A percentile compares a stretch with the other conserved stretches of the same genome.
These are phyloP conservation scores for Menidia beryllina DNA, from an alignment of 2,113 vertebrate species.

Conservation along the genomic window DNA sequence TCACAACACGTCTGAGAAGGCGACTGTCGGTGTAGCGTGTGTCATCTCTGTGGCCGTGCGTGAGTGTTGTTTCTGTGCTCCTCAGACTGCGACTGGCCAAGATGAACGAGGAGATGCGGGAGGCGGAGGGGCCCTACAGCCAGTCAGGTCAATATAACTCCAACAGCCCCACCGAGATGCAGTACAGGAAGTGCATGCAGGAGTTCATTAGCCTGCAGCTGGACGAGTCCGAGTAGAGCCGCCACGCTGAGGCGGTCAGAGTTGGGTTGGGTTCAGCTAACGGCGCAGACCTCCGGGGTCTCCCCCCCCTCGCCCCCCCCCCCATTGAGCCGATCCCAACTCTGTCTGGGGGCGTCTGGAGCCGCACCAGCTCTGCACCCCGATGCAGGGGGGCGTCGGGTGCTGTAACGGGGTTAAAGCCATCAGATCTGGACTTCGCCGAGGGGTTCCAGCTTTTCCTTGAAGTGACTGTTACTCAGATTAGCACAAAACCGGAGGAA, in stretches of 20 bases:
- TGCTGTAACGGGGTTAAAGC: slow-evolving; percentile 39
- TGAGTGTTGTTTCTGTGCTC: slow-evolving; percentile 7
- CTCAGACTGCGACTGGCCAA: slow-evolving; percentile 93
- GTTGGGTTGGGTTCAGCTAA: slow-evolving; percentile 24
- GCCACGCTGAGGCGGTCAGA: slow-evolving; percentile 19
- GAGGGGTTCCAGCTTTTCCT: slow-evolving; percentile 33
- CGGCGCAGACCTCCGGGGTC: too few relatives aligned
- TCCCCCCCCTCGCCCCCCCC: too few relatives aligned
- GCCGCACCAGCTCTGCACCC: slow-evolving; percentile 13
- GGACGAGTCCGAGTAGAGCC: slow-evolving; percentile 81
- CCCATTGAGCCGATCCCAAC: slow-evolving; percentile 36
- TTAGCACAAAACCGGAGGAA: slow-evolving; percentile 31
- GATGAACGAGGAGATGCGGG: slow-evolving; percentile 99
- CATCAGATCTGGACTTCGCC: slow-evolving; percentile 32
- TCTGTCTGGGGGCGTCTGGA: slow-evolving; percentile 13
- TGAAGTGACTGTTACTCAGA: slow-evolving; percentile 45
- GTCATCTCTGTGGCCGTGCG: neutral
- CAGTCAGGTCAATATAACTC: slow-evolving; percentile 98
- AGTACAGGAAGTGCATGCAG: slow-evolving; percentile 96
- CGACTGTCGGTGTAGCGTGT: too few relatives aligned
- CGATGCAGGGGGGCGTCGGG: neutral
- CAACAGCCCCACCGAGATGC: slow-evolving; percentile 95
- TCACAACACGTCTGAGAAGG: neutral
- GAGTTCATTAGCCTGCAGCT: slow-evolving; percentile 96
- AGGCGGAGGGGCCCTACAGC: slow-evolving; percentile 95